These are phyloP conservation scores for Epinephelus malabaricus DNA, from an alignment of 2,797 vertebrate species.

Conservation along the genomic window DNA sequence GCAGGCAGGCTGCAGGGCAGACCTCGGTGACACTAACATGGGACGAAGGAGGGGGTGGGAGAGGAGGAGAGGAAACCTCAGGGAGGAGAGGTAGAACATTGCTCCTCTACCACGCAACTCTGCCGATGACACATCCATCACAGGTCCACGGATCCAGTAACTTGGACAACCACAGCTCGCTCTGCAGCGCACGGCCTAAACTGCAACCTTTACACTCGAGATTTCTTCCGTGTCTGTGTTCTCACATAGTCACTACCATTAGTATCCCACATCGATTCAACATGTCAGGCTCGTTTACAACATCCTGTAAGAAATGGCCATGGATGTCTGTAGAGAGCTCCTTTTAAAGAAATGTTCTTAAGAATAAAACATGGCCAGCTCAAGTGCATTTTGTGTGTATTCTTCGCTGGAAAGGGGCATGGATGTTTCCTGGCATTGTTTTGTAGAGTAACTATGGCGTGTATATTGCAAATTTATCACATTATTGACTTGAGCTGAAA, in stretches of 20 bases:
- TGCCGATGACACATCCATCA: conserved; percentile 56
- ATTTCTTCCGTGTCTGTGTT: conserved; percentile 6
- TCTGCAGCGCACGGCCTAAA: background rate
- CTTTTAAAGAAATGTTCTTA: background rate
- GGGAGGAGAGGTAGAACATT: conserved; percentile 48
- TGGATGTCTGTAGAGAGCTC: background rate
- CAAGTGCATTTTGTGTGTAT: background rate
- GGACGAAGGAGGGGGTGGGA: conserved; percentile 39
- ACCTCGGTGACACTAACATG: conserved; percentile 71
- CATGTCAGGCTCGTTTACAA: background rate
- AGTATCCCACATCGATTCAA: background rate
- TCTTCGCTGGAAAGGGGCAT: background rate
- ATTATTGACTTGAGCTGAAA: background rate
- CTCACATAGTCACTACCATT: conserved; percentile 18
- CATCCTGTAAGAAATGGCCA: conserved; percentile 7
- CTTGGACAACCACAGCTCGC: background rate
- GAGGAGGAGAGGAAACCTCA: conserved; percentile 43
- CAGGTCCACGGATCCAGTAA: conserved; percentile 32
- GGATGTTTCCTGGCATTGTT: background rate
- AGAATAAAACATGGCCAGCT: background rate
- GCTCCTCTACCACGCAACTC: conserved; percentile 28
- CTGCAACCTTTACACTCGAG: conserved; percentile 24
- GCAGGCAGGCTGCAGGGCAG: conserved; percentile 69
- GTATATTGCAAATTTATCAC: background rate
- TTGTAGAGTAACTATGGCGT: background rate